phyloP scores from a whole-genome alignment of 2,797 vertebrate species.

The Myripristis jacobus region DNA sequence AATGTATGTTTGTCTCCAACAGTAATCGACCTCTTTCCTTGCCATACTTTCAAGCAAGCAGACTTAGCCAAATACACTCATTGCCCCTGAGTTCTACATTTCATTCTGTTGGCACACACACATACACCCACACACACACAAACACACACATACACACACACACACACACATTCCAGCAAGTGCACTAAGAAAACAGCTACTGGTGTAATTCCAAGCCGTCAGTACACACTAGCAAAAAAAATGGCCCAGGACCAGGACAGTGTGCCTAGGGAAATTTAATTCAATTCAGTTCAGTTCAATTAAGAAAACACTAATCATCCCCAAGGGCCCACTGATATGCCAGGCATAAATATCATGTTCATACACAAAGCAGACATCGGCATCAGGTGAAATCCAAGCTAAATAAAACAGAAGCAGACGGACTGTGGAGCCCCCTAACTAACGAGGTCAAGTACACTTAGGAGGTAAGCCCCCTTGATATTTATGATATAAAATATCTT shows the following conservation, averaged over 20 bases:
- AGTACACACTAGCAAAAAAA: slow-evolving; percentile 17
- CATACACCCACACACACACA: slow-evolving; percentile 15
- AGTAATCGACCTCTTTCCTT: slow-evolving; percentile 33
- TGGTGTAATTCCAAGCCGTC: slow-evolving; percentile 52
- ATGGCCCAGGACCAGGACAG: slow-evolving; percentile 42
- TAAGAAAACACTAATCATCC: slow-evolving; percentile 43
- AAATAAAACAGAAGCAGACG: not conserved
- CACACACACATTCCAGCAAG: slow-evolving; percentile 66
- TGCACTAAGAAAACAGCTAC: slow-evolving; percentile 71
- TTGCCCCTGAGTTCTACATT: slow-evolving; percentile 67
- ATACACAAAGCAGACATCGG: not conserved
- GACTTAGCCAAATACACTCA: slow-evolving; percentile 70
- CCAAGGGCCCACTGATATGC: slow-evolving; percentile 20
- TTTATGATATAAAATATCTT: no score
- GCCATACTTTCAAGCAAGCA: slow-evolving; percentile 52
- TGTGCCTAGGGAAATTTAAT: slow-evolving; percentile 43
- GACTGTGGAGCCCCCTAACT: slow-evolving; percentile 36
- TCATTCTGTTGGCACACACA: slow-evolving; percentile 51
- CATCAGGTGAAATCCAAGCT: not conserved
- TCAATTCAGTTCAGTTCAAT: slow-evolving; percentile 43
- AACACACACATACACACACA: slow-evolving; percentile 1
- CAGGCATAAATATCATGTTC: slow-evolving; percentile 20
- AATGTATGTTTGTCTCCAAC: slow-evolving; percentile 32
- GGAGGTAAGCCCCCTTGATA: not conserved
- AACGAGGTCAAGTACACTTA: not conserved